These are phyloP conservation scores for Euclidia mi DNA, from an alignment of 2,888 invertebrate genomes.

Conservation along the genomic window DNA sequence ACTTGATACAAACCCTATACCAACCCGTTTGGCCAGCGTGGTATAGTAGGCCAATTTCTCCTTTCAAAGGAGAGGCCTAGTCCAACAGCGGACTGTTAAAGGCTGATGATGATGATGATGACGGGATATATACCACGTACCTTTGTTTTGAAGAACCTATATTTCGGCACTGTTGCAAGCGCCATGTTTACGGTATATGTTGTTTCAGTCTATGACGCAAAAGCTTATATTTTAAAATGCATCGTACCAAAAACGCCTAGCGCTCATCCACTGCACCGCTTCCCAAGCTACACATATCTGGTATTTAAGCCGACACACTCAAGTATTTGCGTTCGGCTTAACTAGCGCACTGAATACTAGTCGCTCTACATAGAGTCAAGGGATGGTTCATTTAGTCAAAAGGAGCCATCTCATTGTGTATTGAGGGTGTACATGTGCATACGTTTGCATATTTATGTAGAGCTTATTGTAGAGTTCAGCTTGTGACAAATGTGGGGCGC, in stretches of 20 bases:
- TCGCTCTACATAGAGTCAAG: constrained; percentile 35
- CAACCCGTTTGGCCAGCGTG: too few species aligned
- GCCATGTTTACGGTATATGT: too few species aligned
- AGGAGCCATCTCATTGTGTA: constrained; percentile 34
- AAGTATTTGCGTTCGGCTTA: constrained; percentile 63
- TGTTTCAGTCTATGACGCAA: not conserved
- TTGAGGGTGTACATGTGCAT: constrained; percentile 8
- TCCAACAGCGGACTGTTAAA: too few species aligned
- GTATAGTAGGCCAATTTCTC: too few species aligned
- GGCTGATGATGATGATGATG: too few species aligned
- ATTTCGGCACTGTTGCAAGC: too few species aligned
- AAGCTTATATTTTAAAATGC: not conserved
- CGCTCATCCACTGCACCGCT: constrained; percentile 3
- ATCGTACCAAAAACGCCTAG: constrained; percentile 19
- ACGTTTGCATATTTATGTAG: constrained; percentile 13
- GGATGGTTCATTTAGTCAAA: constrained; percentile 52
- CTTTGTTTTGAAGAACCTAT: too few species aligned
- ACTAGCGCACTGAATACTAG: constrained; percentile 53
- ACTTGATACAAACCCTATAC: too few species aligned
- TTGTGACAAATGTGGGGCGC: constrained; percentile 1
- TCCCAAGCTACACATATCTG: constrained; percentile 55
- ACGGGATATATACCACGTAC: too few species aligned
- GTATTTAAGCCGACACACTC: constrained; percentile 58
- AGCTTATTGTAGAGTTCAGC: not conserved
- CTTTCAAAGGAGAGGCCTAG: too few species aligned